Evolutionary conservation across 2,888 invertebrate species (phyloP), one percentile per base, ranked within the genome.

Genomic region (Hemicrepidius hirtus): DNA sequence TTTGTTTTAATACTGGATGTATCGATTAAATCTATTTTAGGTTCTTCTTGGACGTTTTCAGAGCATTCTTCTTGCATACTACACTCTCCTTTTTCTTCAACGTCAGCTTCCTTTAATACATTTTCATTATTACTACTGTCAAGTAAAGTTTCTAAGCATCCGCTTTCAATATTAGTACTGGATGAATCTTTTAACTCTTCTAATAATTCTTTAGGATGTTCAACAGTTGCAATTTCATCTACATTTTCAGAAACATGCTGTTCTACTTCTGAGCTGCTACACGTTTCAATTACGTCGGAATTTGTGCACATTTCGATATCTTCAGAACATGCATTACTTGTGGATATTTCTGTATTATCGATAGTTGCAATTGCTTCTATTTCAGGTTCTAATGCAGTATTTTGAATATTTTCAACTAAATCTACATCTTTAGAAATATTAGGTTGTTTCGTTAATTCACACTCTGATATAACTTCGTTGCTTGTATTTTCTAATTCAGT

Each of bases 201-300:
- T n/a, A 40, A 10, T 18, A 28, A 12, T 49, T 65, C 66, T 46
- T 21, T 18, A 53, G 13, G 35, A 37, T 13, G 18, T 16, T 63
- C 49, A 18, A 2, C 10, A 9, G 46, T 46, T 10, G 9, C 7
- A 46, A 10, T 18, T 9, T 46, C 7, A 18, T 18, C 46, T 7
- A 46, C 13, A 46, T 46, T 46, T 3, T 0, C 1, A 6, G 6
- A 3, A 4, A 7, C 46, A 13, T 40, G 40, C 3, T 1, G 16
- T 20, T 9, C 9, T 16, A 9, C 46, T 13, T 18, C 46, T 6
- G 10, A 9, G 16, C 10, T 3, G 5, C 2, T 9, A 46, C 16
- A 16, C 20, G 20, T 18, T 46, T 46, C 46, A 10, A 6, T 20
- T 2, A 4, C 20, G 3, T 9, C 9, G 3, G 10, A 10, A 46